Base-by-base conservation (phyloP, 1,140 invertebrate species). In the Papilio aristodemus region DNA sequence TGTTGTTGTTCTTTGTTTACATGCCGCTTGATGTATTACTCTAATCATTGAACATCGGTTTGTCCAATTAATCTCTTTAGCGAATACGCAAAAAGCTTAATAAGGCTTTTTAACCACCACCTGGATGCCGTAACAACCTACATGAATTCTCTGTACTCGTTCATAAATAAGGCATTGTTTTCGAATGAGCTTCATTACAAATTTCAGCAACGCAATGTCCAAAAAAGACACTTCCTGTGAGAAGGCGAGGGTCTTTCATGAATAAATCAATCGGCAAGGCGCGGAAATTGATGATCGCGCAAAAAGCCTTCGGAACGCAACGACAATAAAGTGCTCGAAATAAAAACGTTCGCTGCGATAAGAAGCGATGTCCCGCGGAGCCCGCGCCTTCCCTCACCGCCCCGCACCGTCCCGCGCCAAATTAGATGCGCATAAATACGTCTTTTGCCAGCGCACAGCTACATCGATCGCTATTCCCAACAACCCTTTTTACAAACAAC, bases 141-240 rank as follows among this genome's bases (percentile, higher is more conserved):
- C 66, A 73, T 74, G 67, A 70, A 69, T 71, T 71, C 60, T 64
- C 50, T 69, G 77, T 79, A 79, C 74, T 78, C 74, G 77, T 73
- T 82, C 82, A 86, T 88, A 89, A 87, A 90, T 85, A 87, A 83
- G 79, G 84, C 79, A 90, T 91, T 89, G 87, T 91, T 87, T 89
- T 88, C 84, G 75, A 87, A 90, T 90, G 83, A 89, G 82, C 80
- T 85, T 89, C 85, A 89, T 91, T 89, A 90, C 89, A 88, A 87
- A 91, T 88, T 91, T 90, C 84, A 90, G 86, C 76, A 78, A 76
- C 81, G 79, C 75, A 80, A 69, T 76, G 72, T 66, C 80, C 82
- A 81, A 90, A 91, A 91, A 90, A 85, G 76, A 77, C 76, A 86
- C 84, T 89, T 91, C 89, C 87, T 90, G 89, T 83, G 86, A 85